These are phyloP conservation scores for Carterocephalus palaemon DNA, from an alignment of 2,888 invertebrate species.

Conservation along the genomic window DNA sequence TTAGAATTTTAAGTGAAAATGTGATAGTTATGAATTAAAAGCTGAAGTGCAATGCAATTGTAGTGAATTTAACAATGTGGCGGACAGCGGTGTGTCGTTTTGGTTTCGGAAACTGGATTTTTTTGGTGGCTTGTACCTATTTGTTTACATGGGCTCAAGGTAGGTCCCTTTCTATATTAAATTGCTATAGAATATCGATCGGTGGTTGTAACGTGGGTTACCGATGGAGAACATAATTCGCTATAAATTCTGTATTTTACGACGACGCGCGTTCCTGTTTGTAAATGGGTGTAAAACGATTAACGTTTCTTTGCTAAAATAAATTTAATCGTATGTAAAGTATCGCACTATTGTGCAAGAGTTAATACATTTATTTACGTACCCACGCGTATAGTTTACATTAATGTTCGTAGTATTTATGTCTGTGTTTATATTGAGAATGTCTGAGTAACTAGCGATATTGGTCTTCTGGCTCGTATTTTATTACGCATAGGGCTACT, in stretches of 20 bases:
- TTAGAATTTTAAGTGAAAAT: constrained; percentile 70
- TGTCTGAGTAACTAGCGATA: neutral
- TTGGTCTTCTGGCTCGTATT: constrained; percentile 4
- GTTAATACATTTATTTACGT: constrained; percentile 18
- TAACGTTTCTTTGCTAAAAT: constrained; percentile 3
- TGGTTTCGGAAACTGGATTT: constrained; percentile 73
- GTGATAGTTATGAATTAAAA: constrained; percentile 76
- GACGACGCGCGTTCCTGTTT: neutral
- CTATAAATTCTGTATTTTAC: constrained; percentile 11
- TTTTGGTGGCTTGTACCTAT: constrained; percentile 65
- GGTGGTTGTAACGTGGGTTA: constrained; percentile 29
- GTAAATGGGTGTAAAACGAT: neutral
- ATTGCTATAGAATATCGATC: constrained; percentile 66
- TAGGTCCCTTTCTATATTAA: constrained; percentile 63
- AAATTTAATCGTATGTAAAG: neutral
- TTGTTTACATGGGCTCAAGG: constrained; percentile 78
- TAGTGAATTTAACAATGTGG: constrained; percentile 65
- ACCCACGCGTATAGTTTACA: neutral
- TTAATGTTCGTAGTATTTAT: neutral
- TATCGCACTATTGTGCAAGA: neutral
- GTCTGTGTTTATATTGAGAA: constrained; percentile 13
- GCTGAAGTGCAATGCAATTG: constrained; percentile 57
- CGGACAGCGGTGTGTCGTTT: constrained; percentile 72
- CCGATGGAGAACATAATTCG: constrained; percentile 9
- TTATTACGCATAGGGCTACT: constrained; percentile 4